Base-by-base conservation (phyloP, 1,140 invertebrate species). In the Drosophila navojoa region DNA sequence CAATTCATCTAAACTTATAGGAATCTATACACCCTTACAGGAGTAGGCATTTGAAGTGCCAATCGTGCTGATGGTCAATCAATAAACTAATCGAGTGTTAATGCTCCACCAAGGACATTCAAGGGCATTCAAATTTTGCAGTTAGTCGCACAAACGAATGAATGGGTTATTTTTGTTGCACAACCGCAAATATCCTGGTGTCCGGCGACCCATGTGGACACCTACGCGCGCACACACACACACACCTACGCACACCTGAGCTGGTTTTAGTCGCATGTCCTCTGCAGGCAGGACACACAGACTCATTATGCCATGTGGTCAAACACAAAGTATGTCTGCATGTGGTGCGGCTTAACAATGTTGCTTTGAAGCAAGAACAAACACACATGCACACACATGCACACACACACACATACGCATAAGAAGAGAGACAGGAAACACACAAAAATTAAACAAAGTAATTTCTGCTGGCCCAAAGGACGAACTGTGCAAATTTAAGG, bases 301-400 rank as follows among this genome's bases (percentile, higher is more conserved):
- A 57, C 74, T 85, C 81, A 85, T 85, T 85, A 85, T 75, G 74
- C 74, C 77, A 74, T 85, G 81, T 85, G 81, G 81, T 85, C 81
- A 79, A 62, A 84, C 80, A 84, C 72, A 84, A 80, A 80, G 72
- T 76, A 77, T 77, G 79, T 81, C 70, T 71, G 69, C 64, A 50
- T 77, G 78, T 45, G 54, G 47, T 66, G 54, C 44, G 45, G 60
- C 61, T 71, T 38, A 72, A 73, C 78, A 68, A 64, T 60, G 78
- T 64, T 81, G 60, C 76, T 78, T 79, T 79, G 70, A 79, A 74
- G 76, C 68, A 49, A 77, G 35, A 57, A 19, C n/a, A 63, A n/a
- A 42, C 16, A 53, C 47, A 49, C 52, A 50, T n/a, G n/a, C 25
- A 15, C 44, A 42, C 52, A 42, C 40, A 13, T n/a, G 13, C 59